Base-by-base conservation (phyloP, 2,797 vertebrate genomes). In the Rhinichthys osculus region DNA sequence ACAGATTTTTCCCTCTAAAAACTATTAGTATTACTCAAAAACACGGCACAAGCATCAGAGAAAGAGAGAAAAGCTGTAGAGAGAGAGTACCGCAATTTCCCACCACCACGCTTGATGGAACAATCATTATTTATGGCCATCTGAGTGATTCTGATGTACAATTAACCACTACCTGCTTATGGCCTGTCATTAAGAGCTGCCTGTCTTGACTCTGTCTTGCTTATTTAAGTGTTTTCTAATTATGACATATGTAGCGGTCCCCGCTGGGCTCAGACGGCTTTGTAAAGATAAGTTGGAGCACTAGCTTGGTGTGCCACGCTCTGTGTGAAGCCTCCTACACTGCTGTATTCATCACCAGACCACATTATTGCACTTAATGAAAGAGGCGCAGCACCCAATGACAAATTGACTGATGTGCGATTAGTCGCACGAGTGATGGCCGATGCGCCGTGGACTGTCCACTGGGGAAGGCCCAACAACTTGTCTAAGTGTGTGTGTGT, bases 181-280 rank as follows among this genome's bases (percentile, higher is more conserved):
- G 93, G 93, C 91, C 92, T 92, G 93, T 95, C 94, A 95, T 96
- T 95, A 95, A 93, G 92, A 93, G 88, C 92, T 93, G 93, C 93
- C 93, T 92, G 86, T 93, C 91, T 87, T 94, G 94, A 94, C 89
- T 86, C 91, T 93, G 92, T 93, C 95, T 95, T 97, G 96, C 96
- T 96, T 97, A 95, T 96, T 96, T 97, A 97, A 99, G 97, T 98
- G 97, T 96, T 98, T 98, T 97, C 95, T 96, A 97, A 99, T 99
- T 95, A 97, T 98, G 97, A 99, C 96, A 96, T 96, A 99, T 95
- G 96, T 93, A 94, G 93, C 94, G 94, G 95, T 95, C 93, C 96
- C 96, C 93, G 95, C 96, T 96, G 96, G 95, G 96, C 95, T 95
- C 95, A 95, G 95, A 95, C 96, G 93, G 94, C 96, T 97, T 97